A percentile compares a stretch with the other conserved stretches of the same genome.
Conservation (phyloP, 2,888 invertebrate species). For the Hipparchia semele region DNA sequence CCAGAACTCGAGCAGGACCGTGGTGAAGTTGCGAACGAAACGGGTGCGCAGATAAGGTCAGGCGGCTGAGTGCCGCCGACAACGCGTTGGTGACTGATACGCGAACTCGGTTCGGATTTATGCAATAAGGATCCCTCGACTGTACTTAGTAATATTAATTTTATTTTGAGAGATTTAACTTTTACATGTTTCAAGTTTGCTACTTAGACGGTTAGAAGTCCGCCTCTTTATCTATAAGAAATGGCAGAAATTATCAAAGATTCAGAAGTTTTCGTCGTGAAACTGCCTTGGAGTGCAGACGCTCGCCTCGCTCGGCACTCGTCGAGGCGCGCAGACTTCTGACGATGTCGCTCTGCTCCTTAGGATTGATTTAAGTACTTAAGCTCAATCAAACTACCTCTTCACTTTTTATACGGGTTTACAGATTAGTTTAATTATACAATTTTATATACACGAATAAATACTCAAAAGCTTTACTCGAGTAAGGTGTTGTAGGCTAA, state of each 20-base stretch:
- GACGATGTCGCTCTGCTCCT: conserved; percentile 66
- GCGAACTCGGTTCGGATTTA: conserved; percentile 69
- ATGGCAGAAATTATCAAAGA: conserved; percentile 58
- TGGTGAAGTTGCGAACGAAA: conserved; percentile 61
- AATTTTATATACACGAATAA: conserved; percentile 80
- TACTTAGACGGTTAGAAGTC: conserved; percentile 77
- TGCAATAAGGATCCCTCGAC: conserved; percentile 80
- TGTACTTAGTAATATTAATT: conserved; percentile 81
- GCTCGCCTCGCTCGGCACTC: conserved; percentile 47
- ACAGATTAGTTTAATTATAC: conserved; percentile 83
- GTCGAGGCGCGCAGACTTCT: conserved; percentile 50
- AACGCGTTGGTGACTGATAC: conserved; percentile 78
- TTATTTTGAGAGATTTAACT: conserved; percentile 80
- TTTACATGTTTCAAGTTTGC: conserved; percentile 77
- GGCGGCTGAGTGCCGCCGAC: conserved; percentile 56
- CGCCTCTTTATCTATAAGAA: conserved; percentile 77
- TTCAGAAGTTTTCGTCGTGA: conserved; percentile 47
- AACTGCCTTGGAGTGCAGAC: conserved; percentile 53
- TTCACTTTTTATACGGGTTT: conserved; percentile 83
- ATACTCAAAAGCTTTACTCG: conserved; percentile 83
- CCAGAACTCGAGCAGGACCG: conserved; percentile 56
- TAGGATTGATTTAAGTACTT: conserved; percentile 79
- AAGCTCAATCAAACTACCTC: conserved; percentile 82
- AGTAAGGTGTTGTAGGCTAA: conserved; percentile 76
- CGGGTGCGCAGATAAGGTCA: conserved; percentile 60